Evolutionary conservation across 2,888 invertebrate species (phyloP).

Genomic region (Diachrysia chrysitis): DNA sequence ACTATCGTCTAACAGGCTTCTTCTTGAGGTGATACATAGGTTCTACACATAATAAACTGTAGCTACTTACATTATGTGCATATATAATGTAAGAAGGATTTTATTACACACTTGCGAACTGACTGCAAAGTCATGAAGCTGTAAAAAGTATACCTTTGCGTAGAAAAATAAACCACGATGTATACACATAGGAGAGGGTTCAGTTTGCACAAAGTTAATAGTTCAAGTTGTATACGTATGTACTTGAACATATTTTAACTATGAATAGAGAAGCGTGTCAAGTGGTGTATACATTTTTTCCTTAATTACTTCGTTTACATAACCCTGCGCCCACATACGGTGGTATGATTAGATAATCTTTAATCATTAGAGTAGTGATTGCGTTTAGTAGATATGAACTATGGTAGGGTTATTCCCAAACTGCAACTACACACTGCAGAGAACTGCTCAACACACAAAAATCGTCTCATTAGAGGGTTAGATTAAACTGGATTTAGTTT

Average conservation of each 20-base stretch:
- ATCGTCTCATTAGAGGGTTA: not conserved
- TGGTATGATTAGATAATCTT: not conserved
- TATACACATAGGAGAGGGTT: not conserved
- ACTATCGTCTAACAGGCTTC: too few relatives aligned
- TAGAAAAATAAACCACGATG: not conserved
- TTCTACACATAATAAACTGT: too few relatives aligned
- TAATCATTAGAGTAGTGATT: slow-evolving; percentile 4
- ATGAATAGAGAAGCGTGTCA: not conserved
- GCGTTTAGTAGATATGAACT: not conserved
- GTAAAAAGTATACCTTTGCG: not conserved
- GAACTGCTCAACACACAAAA: not conserved
- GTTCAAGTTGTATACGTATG: not conserved
- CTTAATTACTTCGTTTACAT: not conserved
- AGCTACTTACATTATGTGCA: not conserved
- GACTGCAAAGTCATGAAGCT: not conserved
- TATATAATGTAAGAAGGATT: not conserved
- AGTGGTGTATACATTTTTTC: not conserved
- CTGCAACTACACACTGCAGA: not conserved
- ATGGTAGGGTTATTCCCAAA: too few relatives aligned
- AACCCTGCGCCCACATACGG: not conserved
- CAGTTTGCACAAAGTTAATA: not conserved
- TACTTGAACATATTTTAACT: too few relatives aligned
- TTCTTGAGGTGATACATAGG: too few relatives aligned
- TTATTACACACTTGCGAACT: not conserved
- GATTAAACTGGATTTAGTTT: not conserved